Evolutionary conservation across 2,113 vertebrate genomes (phyloP), one percentile per base, ranked within the genome.

Genomic region (Gallinago undulata): DNA sequence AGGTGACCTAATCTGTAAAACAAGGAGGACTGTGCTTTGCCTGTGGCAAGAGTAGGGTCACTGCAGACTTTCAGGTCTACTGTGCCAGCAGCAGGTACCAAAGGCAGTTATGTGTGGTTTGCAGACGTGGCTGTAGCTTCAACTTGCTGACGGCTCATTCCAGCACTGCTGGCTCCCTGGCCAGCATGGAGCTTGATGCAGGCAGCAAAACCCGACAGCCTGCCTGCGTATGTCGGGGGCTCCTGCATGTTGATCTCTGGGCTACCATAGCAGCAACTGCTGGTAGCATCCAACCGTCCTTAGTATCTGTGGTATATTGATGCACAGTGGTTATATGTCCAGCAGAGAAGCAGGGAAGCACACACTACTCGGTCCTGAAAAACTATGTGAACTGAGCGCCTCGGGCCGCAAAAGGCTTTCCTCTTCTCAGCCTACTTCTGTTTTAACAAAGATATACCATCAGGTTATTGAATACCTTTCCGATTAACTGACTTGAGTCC

Each of bases 261-360:
- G 24, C 35, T 92, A 22, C 19, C 0, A 0, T 17, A 57, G 39
- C 25, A 41, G 19, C 31, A 74, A 31, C 51, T 12, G 37, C 23
- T 47, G 7, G 19, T 23, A 60, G 35, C 5, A 30, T 55, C 23
- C 51, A 66, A 37, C 2, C 0, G 0, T 28, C 47, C 67, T 53
- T 51, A 17, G 8, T 48, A 11, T 25, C 48, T 30, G 53, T n/a
- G 14, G 9, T 39, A 13, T n/a, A 24, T 53, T 1, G 0, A 16
- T 79, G 41, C 9, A 30, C 0, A 0, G 6, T 25, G 15, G 7
- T 13, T 51, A 13, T 15, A 10, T 8, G 17, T 19, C 7, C 2
- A 1, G 18, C 51, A 63, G 56, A 75, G 33, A 53, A 78, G 18
- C 9, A 39, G 28, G 33, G 41, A 43, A 57, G 48, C 21, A 51